Conservation (phyloP, 2,113 vertebrate genomes). For the Pelodiscus sinensis region DNA sequence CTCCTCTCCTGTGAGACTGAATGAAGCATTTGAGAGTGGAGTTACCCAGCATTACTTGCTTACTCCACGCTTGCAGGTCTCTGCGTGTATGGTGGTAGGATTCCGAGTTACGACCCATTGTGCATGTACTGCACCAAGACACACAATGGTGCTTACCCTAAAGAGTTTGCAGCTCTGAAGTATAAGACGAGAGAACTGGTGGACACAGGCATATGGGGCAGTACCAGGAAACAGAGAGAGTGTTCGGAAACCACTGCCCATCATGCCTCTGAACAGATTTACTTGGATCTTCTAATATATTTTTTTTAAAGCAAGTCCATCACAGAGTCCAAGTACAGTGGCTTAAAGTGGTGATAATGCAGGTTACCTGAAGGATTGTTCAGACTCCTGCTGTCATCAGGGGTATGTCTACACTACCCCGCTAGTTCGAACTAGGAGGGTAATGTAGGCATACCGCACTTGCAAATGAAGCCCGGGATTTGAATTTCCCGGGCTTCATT, state of each 20-base stretch:
- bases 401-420: too few species aligned
- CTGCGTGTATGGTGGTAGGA: not conserved
- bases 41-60: not conserved
- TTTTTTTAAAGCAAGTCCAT: not conserved
- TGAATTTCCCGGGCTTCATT: too few species aligned
- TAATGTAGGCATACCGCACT: too few species aligned
- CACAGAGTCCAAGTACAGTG: not conserved
- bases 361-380: not conserved
- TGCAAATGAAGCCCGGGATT: too few species aligned
- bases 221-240: not conserved
- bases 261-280: not conserved
- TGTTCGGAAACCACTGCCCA: too few species aligned
- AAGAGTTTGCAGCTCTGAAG: not conserved
- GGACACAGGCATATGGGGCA: not conserved
- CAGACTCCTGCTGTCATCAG: not conserved
- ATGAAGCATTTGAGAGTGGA: not conserved
- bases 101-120: not conserved
- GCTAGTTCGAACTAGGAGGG: too few species aligned
- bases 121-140: not conserved
- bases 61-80: not conserved
- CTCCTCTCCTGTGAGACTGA: not conserved
- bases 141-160: not conserved
- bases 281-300: not conserved
- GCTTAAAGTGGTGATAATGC: not conserved
- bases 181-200: not conserved